Evolutionary conservation across 1,140 invertebrate species (phyloP).

Genomic region (Hylaeus volcanicus): DNA sequence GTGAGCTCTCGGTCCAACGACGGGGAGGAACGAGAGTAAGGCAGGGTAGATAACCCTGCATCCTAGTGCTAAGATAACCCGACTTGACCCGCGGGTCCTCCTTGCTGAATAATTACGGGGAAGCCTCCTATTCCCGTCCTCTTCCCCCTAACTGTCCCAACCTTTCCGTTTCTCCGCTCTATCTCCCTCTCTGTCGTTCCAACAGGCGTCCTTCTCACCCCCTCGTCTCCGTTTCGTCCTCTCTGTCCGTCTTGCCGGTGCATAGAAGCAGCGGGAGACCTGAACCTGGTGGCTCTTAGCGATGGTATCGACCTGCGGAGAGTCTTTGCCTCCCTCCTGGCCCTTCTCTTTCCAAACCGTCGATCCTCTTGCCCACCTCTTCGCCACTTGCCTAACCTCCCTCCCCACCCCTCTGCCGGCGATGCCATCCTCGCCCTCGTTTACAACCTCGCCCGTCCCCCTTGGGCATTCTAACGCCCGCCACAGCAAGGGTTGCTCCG

Average conservation of each 20-base stretch:
- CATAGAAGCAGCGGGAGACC: conserved; percentile 66
- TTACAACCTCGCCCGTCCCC: conserved; percentile 56
- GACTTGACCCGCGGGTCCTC: conserved; percentile 77
- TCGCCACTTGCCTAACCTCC: conserved; percentile 46
- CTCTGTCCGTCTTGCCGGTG: conserved; percentile 38
- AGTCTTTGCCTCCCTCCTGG: conserved; percentile 65
- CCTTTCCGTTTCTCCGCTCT: conserved; percentile 28
- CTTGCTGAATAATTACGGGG: conserved; percentile 80
- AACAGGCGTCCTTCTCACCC: conserved; percentile 28
- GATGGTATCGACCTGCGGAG: conserved; percentile 69
- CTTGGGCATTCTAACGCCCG: conserved; percentile 66
- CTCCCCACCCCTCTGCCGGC: conserved; percentile 41
- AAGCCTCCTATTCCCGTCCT: conserved; percentile 62
- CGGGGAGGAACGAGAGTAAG: conserved; percentile 70
- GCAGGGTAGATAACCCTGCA: conserved; percentile 72
- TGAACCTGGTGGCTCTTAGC: conserved; percentile 68
- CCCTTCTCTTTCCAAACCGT: conserved; percentile 66
- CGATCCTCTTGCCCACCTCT: conserved; percentile 62
- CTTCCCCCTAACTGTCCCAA: conserved; percentile 44
- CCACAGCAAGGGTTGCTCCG: conserved; percentile 65
- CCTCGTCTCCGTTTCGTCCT: conserved; percentile 2
- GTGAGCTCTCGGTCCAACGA: conserved; percentile 46
- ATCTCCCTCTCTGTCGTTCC: conserved; percentile 6
- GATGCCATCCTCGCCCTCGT: conserved; percentile 53
- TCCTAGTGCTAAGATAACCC: conserved; percentile 79